These are phyloP conservation scores for Leptodactylus fallax DNA, from an alignment of 2,797 vertebrate species.

Conservation along the genomic window DNA sequence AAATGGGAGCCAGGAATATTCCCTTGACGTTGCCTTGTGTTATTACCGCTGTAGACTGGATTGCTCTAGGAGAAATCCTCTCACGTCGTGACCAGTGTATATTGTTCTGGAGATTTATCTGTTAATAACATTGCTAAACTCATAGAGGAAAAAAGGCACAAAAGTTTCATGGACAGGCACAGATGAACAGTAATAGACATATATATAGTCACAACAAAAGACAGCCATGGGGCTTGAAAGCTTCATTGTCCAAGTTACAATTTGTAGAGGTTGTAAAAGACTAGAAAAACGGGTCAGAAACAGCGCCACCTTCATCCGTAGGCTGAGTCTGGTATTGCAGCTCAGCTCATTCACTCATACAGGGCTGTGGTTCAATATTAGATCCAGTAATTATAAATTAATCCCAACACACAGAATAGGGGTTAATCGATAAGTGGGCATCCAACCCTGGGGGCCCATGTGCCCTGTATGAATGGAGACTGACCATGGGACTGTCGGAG, in stretches of 20 bases:
- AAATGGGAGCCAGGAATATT: not conserved
- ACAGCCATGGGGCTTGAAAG: no score
- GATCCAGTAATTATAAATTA: not conserved
- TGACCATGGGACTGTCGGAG: no score
- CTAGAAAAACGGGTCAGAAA: not conserved
- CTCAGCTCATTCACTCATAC: not conserved
- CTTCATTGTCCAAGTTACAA: no score
- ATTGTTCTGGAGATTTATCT: slow-evolving; percentile 12
- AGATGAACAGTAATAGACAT: no score
- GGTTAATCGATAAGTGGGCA: no score
- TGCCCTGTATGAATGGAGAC: no score
- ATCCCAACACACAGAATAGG: no score
- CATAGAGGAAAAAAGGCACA: not conserved
- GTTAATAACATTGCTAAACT: not conserved
- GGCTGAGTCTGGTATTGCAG: not conserved
- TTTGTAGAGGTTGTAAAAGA: not conserved
- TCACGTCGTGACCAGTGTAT: not conserved
- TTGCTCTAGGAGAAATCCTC: not conserved
- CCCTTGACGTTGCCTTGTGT: slow-evolving; percentile 23
- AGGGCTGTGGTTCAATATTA: not conserved
- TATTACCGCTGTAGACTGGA: not conserved
- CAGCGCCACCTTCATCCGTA: not conserved
- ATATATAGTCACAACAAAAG: not conserved
- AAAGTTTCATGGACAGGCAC: not conserved
- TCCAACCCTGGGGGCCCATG: no score